Conservation (phyloP, 1,140 invertebrate species). For the Halictus rubicundus region DNA sequence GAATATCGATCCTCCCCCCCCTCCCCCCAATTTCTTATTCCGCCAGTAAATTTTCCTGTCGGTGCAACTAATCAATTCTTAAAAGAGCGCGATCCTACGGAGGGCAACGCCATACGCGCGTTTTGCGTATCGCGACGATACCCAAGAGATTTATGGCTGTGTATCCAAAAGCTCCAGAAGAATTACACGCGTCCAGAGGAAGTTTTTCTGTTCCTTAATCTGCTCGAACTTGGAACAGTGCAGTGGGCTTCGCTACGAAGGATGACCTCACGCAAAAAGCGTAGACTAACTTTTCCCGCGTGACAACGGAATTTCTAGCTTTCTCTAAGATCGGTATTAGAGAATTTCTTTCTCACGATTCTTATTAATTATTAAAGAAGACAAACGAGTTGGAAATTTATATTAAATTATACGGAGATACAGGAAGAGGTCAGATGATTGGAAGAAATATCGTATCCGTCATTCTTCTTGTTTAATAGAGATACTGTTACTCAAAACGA, state of each 20-base stretch:
- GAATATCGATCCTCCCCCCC: too few species aligned
- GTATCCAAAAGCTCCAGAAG: neutral
- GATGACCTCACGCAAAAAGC: neutral
- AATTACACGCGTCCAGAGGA: neutral
- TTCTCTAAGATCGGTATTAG: too few species aligned
- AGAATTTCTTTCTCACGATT: too few species aligned
- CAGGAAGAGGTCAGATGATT: too few species aligned
- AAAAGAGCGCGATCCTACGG: neutral
- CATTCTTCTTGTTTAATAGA: too few species aligned
- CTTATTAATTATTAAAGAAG: too few species aligned
- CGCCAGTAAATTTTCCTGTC: constrained; percentile 1
- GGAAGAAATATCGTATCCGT: too few species aligned
- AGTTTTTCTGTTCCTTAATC: constrained; percentile 10
- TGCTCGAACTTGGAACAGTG: neutral
- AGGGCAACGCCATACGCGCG: too few species aligned
- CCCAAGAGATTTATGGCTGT: neutral
- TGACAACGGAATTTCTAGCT: neutral
- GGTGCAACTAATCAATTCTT: neutral
- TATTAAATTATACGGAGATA: too few species aligned
- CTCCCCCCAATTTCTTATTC: neutral
- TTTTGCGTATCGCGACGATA: neutral
- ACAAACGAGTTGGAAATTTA: too few species aligned
- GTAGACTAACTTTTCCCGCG: neutral
- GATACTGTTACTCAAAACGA: too few species aligned
- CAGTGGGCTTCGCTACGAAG: neutral